Conservation (phyloP, 2,797 vertebrate genomes). For the Poeciliopsis turneri region DNA sequence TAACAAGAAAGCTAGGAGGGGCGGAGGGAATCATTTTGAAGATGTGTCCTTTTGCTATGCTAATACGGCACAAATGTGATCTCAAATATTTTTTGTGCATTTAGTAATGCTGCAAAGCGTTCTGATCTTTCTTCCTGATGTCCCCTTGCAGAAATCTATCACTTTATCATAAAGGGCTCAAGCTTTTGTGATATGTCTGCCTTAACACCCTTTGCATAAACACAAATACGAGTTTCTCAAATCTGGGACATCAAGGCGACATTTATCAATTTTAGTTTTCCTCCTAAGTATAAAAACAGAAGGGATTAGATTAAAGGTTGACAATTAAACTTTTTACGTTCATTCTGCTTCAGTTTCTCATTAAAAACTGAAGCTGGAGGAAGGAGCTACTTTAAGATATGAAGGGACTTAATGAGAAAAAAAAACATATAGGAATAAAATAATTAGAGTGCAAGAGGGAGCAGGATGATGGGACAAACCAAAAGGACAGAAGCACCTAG, state of each 20-base stretch:
- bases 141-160: slow-evolving; percentile 44
- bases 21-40: not conserved
- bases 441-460: slow-evolving; percentile 13
- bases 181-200: slow-evolving; percentile 50
- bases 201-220: slow-evolving; percentile 45
- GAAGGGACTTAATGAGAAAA: slow-evolving; percentile 18
- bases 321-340: slow-evolving; percentile 10
- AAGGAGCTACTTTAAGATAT: slow-evolving; percentile 10
- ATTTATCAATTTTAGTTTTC: slow-evolving; percentile 44
- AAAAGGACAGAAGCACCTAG: slow-evolving; percentile 48
- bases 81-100: slow-evolving; percentile 25
- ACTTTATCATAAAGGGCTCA: slow-evolving; percentile 43
- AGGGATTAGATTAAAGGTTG: slow-evolving; percentile 31
- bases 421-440: slow-evolving; percentile 1
- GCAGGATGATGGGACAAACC: slow-evolving; percentile 41
- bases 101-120: slow-evolving; percentile 29
- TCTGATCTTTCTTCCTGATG: slow-evolving; percentile 31
- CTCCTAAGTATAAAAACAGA: slow-evolving; percentile 31
- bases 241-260: slow-evolving; percentile 38
- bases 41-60: slow-evolving; percentile 9
- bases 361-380: slow-evolving; percentile 14
- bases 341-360: slow-evolving; percentile 1
- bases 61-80: slow-evolving; percentile 21
- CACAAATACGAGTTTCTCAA: slow-evolving; percentile 38
- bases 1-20: slow-evolving; percentile 8